phyloP scores from a whole-genome alignment of 2,113 vertebrate genomes.

The Blennius ocellaris region DNA sequence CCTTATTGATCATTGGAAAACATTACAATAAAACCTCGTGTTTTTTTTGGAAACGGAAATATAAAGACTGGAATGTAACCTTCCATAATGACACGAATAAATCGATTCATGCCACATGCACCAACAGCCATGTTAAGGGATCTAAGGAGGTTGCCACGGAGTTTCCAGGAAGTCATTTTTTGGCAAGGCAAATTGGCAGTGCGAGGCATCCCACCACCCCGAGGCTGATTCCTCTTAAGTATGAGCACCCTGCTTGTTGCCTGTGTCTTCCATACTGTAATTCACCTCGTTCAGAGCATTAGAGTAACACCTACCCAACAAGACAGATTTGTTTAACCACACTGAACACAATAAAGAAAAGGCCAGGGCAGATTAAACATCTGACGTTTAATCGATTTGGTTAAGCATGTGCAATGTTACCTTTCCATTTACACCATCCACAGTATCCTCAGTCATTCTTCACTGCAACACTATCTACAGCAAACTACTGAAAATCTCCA shows the following conservation, averaged over 20 bases:
- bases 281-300: not conserved
- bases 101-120: not conserved
- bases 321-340: not conserved
- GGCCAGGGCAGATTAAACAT: slow-evolving; percentile 1
- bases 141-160: not conserved
- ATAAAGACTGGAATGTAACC: not conserved
- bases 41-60: not conserved
- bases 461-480: slow-evolving; percentile 13
- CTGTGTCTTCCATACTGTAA: not conserved
- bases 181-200: not conserved
- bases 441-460: slow-evolving; percentile 35
- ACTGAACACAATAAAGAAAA: not conserved
- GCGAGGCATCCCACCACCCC: not conserved
- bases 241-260: not conserved
- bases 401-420: slow-evolving; percentile 15
- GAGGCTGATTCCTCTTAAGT: not conserved
- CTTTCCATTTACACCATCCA: slow-evolving; percentile 36
- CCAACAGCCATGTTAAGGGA: not conserved
- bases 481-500: slow-evolving; percentile 10
- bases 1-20: slow-evolving; percentile 10
- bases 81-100: not conserved
- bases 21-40: not conserved
- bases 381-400: not conserved
- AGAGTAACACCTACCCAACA: not conserved
- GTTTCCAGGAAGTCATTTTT: not conserved